Conservation (phyloP, 2,888 invertebrate genomes). For the Iselma pallidipennis region DNA sequence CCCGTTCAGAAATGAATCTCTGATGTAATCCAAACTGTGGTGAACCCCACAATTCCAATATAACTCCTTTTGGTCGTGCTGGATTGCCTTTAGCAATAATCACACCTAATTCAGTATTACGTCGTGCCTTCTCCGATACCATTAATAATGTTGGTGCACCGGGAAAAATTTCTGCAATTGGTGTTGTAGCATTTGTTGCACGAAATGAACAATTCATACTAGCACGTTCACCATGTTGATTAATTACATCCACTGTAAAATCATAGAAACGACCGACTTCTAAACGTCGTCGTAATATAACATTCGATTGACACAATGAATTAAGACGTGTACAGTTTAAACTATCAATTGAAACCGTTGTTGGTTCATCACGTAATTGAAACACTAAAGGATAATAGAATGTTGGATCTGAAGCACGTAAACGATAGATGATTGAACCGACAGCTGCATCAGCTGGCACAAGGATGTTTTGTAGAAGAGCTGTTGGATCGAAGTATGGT, state of each 20-base stretch:
- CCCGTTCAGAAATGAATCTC: conserved; percentile 72
- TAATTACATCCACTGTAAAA: conserved; percentile 68
- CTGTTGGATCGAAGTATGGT: conserved; percentile 83
- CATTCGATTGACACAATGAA: conserved; percentile 87
- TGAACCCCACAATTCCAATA: conserved; percentile 82
- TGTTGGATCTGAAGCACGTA: conserved; percentile 85
- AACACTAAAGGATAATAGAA: conserved; percentile 86
- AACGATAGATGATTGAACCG: conserved; percentile 79
- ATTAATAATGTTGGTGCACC: conserved; percentile 62
- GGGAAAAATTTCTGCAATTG: conserved; percentile 81
- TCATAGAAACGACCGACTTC: conserved; percentile 84
- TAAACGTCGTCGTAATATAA: conserved; percentile 74
- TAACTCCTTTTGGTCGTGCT: conserved; percentile 74
- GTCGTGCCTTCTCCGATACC: conserved; percentile 52
- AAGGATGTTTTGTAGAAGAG: conserved; percentile 79
- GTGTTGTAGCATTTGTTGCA: conserved; percentile 83
- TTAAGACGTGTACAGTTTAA: conserved; percentile 85
- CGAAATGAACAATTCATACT: conserved; percentile 66
- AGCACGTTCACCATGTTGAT: conserved; percentile 68
- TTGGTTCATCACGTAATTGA: conserved; percentile 68
- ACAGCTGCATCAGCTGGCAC: conserved; percentile 83
- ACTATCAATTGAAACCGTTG: conserved; percentile 77
- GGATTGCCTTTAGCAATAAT: conserved; percentile 81
- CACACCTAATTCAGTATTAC: conserved; percentile 81
- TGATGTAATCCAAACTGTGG: conserved; percentile 79